Percentiles rank a stretch among this genome's conserved stretches.
Conservation (phyloP, 2,797 vertebrate genomes). For the Scomberomorus guttatus region DNA sequence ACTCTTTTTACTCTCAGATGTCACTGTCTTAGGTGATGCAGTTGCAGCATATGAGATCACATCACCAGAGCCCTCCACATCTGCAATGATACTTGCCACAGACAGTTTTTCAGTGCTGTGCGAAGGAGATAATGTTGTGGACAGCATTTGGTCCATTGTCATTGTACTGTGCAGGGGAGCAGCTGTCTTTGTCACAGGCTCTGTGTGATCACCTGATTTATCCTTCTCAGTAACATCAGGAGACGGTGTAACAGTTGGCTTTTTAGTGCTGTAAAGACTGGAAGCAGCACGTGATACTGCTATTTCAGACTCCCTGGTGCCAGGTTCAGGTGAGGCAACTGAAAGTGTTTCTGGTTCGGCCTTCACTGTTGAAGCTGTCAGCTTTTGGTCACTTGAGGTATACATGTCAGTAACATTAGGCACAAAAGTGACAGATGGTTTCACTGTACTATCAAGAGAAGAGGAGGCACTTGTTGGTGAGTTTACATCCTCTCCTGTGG, state of each 20-base stretch:
- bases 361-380: slow-evolving; percentile 20
- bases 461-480: slow-evolving; percentile 5
- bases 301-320: neutral
- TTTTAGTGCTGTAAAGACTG: slow-evolving; percentile 37
- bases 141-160: slow-evolving; percentile 15
- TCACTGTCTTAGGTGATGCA: slow-evolving; percentile 11
- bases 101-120: slow-evolving; percentile 21
- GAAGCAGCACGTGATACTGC: slow-evolving; percentile 17
- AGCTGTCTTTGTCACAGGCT: slow-evolving; percentile 14
- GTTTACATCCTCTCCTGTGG: neutral
- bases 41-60: slow-evolving; percentile 30
- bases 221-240: slow-evolving; percentile 15
- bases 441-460: slow-evolving; percentile 28
- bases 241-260: slow-evolving; percentile 21
- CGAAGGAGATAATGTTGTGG: slow-evolving; percentile 6
- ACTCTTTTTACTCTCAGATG: slow-evolving; percentile 29
- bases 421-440: neutral
- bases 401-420: slow-evolving; percentile 14
- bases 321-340: slow-evolving; percentile 15
- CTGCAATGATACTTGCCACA: neutral
- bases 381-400: slow-evolving; percentile 1
- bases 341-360: slow-evolving; percentile 10
- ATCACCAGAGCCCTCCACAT: slow-evolving; percentile 25
- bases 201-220: slow-evolving; percentile 2
- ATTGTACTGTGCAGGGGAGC: slow-evolving; percentile 15